Evolutionary conservation across 2,888 invertebrate genomes (phyloP), one percentile per base, ranked within the genome.

Genomic region (Orthosia cruda): DNA sequence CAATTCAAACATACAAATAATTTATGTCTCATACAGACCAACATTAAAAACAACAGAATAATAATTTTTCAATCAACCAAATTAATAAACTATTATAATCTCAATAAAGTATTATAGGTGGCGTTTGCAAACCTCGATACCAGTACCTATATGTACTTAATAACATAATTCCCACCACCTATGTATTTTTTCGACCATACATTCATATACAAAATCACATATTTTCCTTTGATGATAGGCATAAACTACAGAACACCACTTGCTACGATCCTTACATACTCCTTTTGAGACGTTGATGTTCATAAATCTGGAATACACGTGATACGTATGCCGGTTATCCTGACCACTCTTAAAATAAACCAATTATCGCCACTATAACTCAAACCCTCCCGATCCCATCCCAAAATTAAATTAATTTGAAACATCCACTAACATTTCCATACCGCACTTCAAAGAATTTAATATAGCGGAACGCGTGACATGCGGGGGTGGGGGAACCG

Each of bases 361-460:
- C 49, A 68, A 62, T 74, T 49, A 61, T 3, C 0, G 11, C 5
- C 50, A 59, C 62, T 52, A 68, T 57, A 69, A 57, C 62, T 71
- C 54, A 69, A 69, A 52, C 32, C 32, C 49, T 49, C 32, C 55
- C 52, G n/a, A 47, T 32, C 47, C 16, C 26, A 66, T 66, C 50
- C 55, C 66, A 69, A 80, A 75, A 55, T 71, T 59, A 84, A 76
- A 87, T 77, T 83, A 87, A 83, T 83, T 83, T 77, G 74, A 80
- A 85, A 81, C 79, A 76, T 66, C 63, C 67, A 72, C 85, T 68
- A 76, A 84, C 84, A 85, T 84, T 87, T 86, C 83, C 87, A 87
- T 87, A 83, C 81, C 81, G 68, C 79, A 80, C 86, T 77, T 83
- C 83, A 81, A 88, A 90, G 91, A 93, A 93, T 93, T 91, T 92